Evolutionary conservation across 2,797 vertebrate genomes (phyloP).

Genomic region (Synanceia verrucosa): DNA sequence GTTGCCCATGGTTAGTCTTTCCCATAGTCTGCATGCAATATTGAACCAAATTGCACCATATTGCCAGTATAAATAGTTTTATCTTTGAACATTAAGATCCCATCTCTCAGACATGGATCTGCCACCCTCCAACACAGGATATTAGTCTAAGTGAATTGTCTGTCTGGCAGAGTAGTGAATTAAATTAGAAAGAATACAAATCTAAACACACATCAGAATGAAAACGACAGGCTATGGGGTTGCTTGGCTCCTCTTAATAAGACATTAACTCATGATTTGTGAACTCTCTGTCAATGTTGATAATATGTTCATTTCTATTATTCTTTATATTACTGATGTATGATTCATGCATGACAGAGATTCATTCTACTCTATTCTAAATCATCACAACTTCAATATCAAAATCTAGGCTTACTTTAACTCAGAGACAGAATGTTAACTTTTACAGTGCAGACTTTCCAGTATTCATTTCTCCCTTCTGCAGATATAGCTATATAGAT

Average conservation of each 20-base stretch:
- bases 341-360: neutral
- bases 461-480: neutral
- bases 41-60: slow-evolving; percentile 18
- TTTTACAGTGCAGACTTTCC: neutral
- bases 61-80: slow-evolving; percentile 33
- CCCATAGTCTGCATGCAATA: slow-evolving; percentile 1
- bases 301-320: neutral
- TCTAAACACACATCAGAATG: neutral
- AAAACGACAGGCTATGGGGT: neutral
- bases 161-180: slow-evolving; percentile 16
- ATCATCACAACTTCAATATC: neutral
- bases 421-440: neutral
- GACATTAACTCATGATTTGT: neutral
- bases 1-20: slow-evolving; percentile 28
- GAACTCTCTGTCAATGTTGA: too few species aligned
- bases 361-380: too few species aligned
- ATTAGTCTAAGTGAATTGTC: slow-evolving; percentile 37
- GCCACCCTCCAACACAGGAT: slow-evolving; percentile 26
- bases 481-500: neutral
- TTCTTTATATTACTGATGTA: neutral
- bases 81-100: slow-evolving; percentile 20
- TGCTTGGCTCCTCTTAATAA: neutral
- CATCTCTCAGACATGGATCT: slow-evolving; percentile 27
- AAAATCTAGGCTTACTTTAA: neutral
- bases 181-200: slow-evolving; percentile 7